Evolutionary conservation across 2,797 vertebrate genomes (phyloP).

Genomic region (Paedocypris micromegethes): DNA sequence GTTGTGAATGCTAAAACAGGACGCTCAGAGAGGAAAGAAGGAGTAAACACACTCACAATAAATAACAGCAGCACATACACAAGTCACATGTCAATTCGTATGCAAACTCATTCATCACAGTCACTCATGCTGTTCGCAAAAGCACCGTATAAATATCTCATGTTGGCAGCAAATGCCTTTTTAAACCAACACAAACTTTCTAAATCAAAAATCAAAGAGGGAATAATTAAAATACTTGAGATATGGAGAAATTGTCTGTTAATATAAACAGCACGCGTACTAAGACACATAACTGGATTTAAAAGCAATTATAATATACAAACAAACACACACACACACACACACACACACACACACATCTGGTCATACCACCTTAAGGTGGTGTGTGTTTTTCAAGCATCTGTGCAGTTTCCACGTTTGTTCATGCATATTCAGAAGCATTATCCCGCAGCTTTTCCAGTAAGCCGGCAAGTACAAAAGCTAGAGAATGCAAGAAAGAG

Average conservation of each 20-base stretch:
- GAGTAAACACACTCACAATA: constrained; percentile 30
- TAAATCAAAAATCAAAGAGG: too few relatives aligned
- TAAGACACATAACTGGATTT: too few relatives aligned
- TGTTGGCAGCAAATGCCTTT: too few relatives aligned
- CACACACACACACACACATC: neutral
- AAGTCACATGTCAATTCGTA: constrained; percentile 12
- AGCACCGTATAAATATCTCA: constrained; percentile 27
- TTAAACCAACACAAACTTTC: too few relatives aligned
- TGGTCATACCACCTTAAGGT: too few relatives aligned
- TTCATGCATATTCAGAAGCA: constrained; percentile 10
- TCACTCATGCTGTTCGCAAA: constrained; percentile 32
- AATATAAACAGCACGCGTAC: too few relatives aligned
- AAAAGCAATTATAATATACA: too few relatives aligned
- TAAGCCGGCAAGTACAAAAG: constrained; percentile 13
- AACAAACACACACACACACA: constrained; percentile 14
- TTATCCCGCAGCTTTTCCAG: constrained; percentile 9
- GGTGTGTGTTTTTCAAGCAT: too few relatives aligned
- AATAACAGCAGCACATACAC: constrained; percentile 30
- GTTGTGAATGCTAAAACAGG: constrained; percentile 51
- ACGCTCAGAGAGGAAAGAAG: constrained; percentile 44
- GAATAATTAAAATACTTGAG: too few relatives aligned
- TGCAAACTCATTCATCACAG: constrained; percentile 28
- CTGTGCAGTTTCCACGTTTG: constrained; percentile 4
- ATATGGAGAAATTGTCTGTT: too few relatives aligned
- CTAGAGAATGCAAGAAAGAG: constrained; percentile 5